Percentiles rank a stretch among this genome's conserved stretches.
Conservation (phyloP, 2,888 invertebrate genomes). For the Epinotia ramella region DNA sequence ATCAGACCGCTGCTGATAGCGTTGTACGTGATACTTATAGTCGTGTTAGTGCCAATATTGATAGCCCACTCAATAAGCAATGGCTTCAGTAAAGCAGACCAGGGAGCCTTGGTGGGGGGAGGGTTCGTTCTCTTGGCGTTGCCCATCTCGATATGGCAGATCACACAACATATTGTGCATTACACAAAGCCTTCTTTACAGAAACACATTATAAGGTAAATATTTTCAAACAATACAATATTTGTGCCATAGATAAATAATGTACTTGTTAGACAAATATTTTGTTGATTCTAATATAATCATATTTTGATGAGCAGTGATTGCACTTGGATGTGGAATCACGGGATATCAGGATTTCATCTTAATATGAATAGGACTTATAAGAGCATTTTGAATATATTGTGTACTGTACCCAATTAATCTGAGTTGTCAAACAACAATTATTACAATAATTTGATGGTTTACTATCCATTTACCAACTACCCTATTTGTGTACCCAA, state of each 20-base stretch:
- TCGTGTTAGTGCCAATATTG: constrained; percentile 93
- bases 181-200: constrained; percentile 96
- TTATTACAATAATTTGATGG: no score
- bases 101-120: constrained; percentile 93
- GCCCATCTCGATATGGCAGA: constrained; percentile 97
- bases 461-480: no score
- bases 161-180: constrained; percentile 96
- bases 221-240: not conserved
- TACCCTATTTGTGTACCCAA: no score
- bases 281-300: not conserved
- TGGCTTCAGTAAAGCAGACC: constrained; percentile 91
- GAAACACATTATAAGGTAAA: constrained; percentile 95
- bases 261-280: not conserved
- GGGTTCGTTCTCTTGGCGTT: constrained; percentile 96
- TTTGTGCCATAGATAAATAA: not conserved
- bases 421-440: no score
- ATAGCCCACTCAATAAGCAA: constrained; percentile 92
- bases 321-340: no score
- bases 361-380: no score
- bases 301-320: not conserved
- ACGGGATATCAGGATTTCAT: no score
- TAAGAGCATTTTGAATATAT: no score
- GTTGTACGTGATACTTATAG: constrained; percentile 91
- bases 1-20: constrained; percentile 94
- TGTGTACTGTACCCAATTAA: no score